Base-by-base conservation (phyloP, 2,113 vertebrate species). In the Formicarius rufipectus region DNA sequence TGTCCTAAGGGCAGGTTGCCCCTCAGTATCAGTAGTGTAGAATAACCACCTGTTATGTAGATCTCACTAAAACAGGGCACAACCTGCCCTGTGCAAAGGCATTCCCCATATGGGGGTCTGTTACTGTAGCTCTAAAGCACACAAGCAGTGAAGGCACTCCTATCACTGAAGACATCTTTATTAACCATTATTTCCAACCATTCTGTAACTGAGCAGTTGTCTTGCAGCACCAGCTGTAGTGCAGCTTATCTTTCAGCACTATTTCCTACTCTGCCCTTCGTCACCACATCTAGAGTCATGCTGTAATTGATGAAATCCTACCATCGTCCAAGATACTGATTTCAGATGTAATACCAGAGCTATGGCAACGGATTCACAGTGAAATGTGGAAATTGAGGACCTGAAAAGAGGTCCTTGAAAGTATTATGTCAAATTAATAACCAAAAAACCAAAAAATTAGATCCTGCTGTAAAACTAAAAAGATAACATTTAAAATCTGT, bases 321-420 rank as follows among this genome's bases (percentile, higher is more conserved):
- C 12, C 45, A 33, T 7, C 69, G 42, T n/a, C 83, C 50, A 56
- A 55, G 25, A 47, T 8, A 10, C 28, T 64, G 44, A 44, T 91
- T 94, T 84, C 27, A 91, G 60, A 72, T 30, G 9, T 24, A 73
- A 10, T 80, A 62, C 22, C 78, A 63, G 77, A 92, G 12, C 19
- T 63, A 44, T 8, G 73, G 42, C 33, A 86, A 73, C 11, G 60
- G 66, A 76, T 71, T 14, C 47, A 12, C 33, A 87, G 71, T 7
- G 30, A 77, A 84, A 95, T 44, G 22, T 45, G 21, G 91, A 95
- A 92, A 74, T 53, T 58, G 92, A 42, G 40, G 73, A 93, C 69
- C 21, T 87, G 28, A 52, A 64, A 84, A 76, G 27, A 69, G 73
- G 82, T 90, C 73, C 77, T 85, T 92, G 67, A 80, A 94, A 95